A percentile compares a stretch with the other conserved stretches of the same genome.
Evolutionary conservation across 2,113 vertebrate genomes (phyloP).

Genomic region (Heterotilapia buettikoferi): DNA sequence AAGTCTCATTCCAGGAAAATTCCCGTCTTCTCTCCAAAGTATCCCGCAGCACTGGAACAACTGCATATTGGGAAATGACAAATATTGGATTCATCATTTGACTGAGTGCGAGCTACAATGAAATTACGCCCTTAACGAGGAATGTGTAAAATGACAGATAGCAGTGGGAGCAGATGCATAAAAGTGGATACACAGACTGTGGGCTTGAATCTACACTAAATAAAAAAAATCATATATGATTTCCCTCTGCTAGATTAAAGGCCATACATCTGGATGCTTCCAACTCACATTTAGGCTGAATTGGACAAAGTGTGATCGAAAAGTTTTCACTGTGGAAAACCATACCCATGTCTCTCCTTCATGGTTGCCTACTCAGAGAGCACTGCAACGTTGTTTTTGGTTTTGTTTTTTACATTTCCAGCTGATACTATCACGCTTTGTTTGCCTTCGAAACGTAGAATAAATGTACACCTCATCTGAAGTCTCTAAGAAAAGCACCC

Average conservation of each 20-base stretch:
- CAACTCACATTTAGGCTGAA: not conserved
- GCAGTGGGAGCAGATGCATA: not conserved
- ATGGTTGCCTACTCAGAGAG: not conserved
- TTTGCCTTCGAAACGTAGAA: not conserved
- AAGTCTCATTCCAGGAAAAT: not conserved
- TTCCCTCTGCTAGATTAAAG: not conserved
- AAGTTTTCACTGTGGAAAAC: not conserved
- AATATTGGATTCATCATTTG: not conserved
- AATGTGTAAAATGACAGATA: not conserved
- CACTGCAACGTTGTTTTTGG: accelerated
- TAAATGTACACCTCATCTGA: not conserved
- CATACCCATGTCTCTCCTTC: not conserved
- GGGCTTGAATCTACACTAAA: not conserved
- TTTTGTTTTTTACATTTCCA: not conserved
- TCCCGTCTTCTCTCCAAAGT: not conserved
- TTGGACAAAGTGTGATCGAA: not conserved
- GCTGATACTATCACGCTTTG: not conserved
- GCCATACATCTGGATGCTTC: not conserved
- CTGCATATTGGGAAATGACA: not conserved
- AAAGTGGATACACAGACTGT: not conserved
- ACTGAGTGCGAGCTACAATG: not conserved
- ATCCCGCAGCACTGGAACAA: not conserved
- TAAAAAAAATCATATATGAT: not conserved
- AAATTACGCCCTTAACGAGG: not conserved
- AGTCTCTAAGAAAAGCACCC: not conserved